Percentiles rank a stretch among this genome's conserved stretches.
phyloP scores from a whole-genome alignment of 2,797 vertebrate genomes.

The Tachyglossus aculeatus region DNA sequence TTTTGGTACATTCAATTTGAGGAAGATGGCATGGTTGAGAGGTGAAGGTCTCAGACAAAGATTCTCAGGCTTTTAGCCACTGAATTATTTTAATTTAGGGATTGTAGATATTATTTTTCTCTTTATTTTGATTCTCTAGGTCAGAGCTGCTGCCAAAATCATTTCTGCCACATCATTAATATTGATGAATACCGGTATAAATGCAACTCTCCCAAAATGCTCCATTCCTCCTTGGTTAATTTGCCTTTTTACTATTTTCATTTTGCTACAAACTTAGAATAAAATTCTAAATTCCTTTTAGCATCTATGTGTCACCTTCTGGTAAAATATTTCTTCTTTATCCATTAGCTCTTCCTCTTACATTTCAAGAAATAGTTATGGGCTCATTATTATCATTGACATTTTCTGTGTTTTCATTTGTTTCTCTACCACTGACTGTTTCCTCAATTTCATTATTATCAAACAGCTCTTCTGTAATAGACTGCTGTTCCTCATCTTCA shows the following conservation, averaged over 20 bases:
- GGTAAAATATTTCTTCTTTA: constrained; percentile 46
- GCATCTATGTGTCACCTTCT: constrained; percentile 26
- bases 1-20: no score
- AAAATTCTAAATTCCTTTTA: constrained; percentile 14
- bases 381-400: constrained; percentile 63
- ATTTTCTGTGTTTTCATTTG: constrained; percentile 73
- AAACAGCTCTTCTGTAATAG: constrained; percentile 71
- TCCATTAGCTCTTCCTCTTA: constrained; percentile 54
- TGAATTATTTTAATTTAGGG: no score
- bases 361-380: constrained; percentile 63
- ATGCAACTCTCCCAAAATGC: not conserved
- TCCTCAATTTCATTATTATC: constrained; percentile 74
- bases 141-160: not conserved
- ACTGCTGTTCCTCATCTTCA: constrained; percentile 75
- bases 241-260: constrained; percentile 23
- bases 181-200: not conserved
- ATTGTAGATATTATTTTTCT: not conserved
- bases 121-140: not conserved
- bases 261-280: constrained; percentile 36
- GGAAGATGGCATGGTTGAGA: no score
- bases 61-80: no score
- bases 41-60: no score
- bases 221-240: not conserved
- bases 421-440: constrained; percentile 66
- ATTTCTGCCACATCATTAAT: not conserved